A percentile compares a stretch with the other conserved stretches of the same genome.
Evolutionary conservation across 2,888 invertebrate genomes (phyloP).

Genomic region (Spilarctia lutea): DNA sequence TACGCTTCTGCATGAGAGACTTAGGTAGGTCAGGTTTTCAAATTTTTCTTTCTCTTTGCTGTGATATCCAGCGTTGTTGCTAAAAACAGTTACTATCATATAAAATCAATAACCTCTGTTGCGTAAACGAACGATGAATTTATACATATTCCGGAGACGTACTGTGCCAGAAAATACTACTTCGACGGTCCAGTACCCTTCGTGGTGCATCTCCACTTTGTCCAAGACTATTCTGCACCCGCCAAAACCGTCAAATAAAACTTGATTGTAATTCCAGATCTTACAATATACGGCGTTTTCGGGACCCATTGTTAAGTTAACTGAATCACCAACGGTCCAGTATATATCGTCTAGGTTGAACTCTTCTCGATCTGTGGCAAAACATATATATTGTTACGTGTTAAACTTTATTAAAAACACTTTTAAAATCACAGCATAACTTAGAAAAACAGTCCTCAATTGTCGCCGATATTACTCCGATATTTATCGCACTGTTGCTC

Average conservation of each 20-base stretch:
- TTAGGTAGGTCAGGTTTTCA: no score
- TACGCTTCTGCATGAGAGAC: no score
- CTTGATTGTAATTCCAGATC: conserved; percentile 51
- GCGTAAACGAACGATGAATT: conserved; percentile 57
- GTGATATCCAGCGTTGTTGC: no score
- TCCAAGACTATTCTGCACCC: conserved; percentile 63
- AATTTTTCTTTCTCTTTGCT: no score
- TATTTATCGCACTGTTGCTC: no score
- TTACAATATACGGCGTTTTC: conserved; percentile 69
- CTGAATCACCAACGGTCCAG: conserved; percentile 51
- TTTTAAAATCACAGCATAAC: no score
- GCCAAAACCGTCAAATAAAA: conserved; percentile 69
- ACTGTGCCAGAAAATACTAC: conserved; percentile 63
- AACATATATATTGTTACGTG: not conserved
- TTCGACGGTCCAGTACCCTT: conserved; percentile 66
- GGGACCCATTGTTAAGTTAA: conserved; percentile 63
- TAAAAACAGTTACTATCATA: no score
- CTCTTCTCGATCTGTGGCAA: conserved; percentile 2
- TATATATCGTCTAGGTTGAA: conserved; percentile 1
- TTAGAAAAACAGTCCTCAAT: no score
- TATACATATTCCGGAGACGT: conserved; percentile 47
- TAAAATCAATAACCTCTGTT: conserved; percentile 53
- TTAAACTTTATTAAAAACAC: no score
- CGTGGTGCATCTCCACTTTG: conserved; percentile 58
- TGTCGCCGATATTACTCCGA: no score